Evolutionary conservation across 2,113 vertebrate species (phyloP).

Genomic region (Zapus hudsonius): DNA sequence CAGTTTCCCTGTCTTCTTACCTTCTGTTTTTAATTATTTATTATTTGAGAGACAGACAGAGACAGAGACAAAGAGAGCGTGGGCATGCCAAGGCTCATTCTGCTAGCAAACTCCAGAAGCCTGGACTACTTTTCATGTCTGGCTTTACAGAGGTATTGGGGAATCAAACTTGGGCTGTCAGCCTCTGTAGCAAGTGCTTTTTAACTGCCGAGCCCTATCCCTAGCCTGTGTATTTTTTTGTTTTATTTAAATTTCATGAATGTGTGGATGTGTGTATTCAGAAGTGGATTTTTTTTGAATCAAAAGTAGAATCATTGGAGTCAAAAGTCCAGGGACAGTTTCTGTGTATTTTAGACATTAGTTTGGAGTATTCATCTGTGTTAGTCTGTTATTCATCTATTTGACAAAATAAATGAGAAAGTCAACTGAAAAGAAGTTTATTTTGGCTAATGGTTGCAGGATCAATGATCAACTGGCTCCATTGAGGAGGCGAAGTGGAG

Average conservation of each 20-base stretch:
- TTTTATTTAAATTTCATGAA: background rate
- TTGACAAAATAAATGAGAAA: background rate
- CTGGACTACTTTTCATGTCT: too few relatives aligned
- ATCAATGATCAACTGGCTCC: background rate
- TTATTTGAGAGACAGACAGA: too few relatives aligned
- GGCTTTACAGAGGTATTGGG: too few relatives aligned
- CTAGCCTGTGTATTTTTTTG: too few relatives aligned
- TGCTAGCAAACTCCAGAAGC: too few relatives aligned
- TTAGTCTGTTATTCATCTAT: background rate
- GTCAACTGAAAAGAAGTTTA: background rate
- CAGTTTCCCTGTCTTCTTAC: background rate
- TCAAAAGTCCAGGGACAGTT: background rate
- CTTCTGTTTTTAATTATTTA: background rate
- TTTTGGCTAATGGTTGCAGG: background rate
- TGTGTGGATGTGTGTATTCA: background rate
- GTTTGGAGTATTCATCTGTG: background rate
- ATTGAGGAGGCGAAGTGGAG: background rate
- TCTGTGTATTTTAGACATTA: background rate
- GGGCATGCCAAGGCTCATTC: too few relatives aligned
- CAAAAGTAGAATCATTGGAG: background rate
- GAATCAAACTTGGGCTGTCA: too few relatives aligned
- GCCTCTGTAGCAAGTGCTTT: too few relatives aligned
- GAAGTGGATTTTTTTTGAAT: background rate
- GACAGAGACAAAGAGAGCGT: too few relatives aligned
- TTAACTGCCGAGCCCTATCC: too few relatives aligned